Percentiles rank a stretch among this genome's conserved stretches.
Conservation (phyloP, 2,888 invertebrate genomes). For the Brenthis hecate region DNA sequence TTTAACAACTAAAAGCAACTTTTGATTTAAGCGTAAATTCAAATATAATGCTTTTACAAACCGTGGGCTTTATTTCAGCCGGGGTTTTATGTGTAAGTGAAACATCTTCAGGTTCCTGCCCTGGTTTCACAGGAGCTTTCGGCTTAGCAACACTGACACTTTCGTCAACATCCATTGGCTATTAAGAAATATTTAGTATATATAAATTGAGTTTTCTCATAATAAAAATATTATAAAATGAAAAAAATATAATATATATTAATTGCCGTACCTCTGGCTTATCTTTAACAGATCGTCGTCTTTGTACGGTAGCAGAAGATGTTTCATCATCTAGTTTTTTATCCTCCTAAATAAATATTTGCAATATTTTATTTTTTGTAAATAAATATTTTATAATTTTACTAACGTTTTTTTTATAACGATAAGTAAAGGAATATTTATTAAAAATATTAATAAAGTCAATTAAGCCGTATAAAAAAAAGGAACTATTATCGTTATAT, state of each 20-base stretch:
- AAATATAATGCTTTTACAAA: slow-evolving; percentile 52
- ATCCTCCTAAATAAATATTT: slow-evolving; percentile 45
- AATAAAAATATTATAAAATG: neutral
- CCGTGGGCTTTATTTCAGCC: slow-evolving; percentile 73
- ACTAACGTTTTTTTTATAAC: too few species aligned
- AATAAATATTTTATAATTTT: neutral
- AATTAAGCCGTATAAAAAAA: too few species aligned
- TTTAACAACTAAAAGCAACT: neutral
- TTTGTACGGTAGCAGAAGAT: slow-evolving; percentile 65
- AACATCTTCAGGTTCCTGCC: slow-evolving; percentile 71
- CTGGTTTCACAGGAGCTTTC: slow-evolving; percentile 66
- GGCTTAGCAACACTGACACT: slow-evolving; percentile 69
- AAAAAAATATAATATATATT: neutral
- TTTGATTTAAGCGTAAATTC: neutral
- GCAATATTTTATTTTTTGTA: neutral
- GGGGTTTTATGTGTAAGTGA: slow-evolving; percentile 78
- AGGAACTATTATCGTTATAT: too few species aligned
- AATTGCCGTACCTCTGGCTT: slow-evolving; percentile 44
- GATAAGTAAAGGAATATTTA: too few species aligned
- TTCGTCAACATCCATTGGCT: slow-evolving; percentile 79
- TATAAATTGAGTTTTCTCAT: neutral
- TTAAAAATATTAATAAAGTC: too few species aligned
- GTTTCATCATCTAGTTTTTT: slow-evolving; percentile 45
- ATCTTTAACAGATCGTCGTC: slow-evolving; percentile 72
- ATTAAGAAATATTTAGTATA: slow-evolving; percentile 16